Conservation (phyloP, 1,140 invertebrate genomes). For the Pseudobourletiella spinata region DNA sequence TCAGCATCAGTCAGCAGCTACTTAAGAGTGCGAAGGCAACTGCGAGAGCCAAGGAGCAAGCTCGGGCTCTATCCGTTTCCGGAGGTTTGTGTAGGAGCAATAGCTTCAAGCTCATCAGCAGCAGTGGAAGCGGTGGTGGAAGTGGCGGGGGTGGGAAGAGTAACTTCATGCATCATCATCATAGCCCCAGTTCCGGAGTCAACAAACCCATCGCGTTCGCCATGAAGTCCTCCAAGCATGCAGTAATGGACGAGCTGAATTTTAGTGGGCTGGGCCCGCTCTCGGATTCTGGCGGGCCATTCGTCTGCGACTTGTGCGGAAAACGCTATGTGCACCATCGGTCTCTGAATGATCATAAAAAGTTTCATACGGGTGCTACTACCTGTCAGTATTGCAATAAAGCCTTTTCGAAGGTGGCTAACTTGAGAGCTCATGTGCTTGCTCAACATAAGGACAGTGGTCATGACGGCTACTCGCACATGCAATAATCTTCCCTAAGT, state of each 20-base stretch:
- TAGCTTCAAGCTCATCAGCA: not conserved
- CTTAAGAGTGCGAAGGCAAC: conserved; percentile 8
- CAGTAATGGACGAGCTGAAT: not conserved
- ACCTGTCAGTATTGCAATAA: conserved; percentile 47
- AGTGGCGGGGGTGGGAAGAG: too few species aligned
- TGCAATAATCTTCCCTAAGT: too few species aligned
- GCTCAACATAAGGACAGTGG: not conserved
- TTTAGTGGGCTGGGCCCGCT: not conserved
- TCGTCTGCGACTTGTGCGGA: conserved; percentile 29
- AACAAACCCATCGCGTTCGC: too few species aligned
- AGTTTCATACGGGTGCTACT: conserved; percentile 48
- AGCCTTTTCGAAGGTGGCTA: conserved; percentile 23
- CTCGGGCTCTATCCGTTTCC: not conserved
- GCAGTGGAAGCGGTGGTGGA: too few species aligned
- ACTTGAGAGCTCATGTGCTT: conserved; percentile 14
- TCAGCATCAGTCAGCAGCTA: conserved; percentile 19
- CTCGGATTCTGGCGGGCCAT: conserved; percentile 9
- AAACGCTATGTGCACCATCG: conserved; percentile 30
- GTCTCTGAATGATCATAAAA: conserved; percentile 47
- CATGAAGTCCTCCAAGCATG: not conserved
- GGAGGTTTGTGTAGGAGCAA: not conserved
- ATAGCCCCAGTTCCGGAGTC: not conserved
- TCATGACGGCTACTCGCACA: too few species aligned
- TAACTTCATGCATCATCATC: too few species aligned
- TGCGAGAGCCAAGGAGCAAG: not conserved